phyloP scores from a whole-genome alignment of 2,113 vertebrate species.

The Chloropsis hardwickii region DNA sequence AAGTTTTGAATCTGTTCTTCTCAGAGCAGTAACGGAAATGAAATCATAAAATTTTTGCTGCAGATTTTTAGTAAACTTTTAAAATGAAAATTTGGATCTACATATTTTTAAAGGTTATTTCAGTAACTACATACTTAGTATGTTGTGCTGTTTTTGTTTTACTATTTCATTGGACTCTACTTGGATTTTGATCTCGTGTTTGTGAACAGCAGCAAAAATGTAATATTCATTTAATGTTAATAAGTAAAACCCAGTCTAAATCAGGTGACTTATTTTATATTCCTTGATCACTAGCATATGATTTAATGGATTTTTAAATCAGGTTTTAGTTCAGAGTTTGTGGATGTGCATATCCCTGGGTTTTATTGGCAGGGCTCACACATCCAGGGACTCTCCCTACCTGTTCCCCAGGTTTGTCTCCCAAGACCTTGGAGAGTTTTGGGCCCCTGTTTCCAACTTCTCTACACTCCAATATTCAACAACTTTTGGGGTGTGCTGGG shows the following conservation, averaged over 20 bases:
- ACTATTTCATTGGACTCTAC: neutral
- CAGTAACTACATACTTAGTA: neutral
- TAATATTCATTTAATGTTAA: neutral
- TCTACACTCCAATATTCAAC: fast-evolving
- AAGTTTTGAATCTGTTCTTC: neutral
- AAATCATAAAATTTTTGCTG: neutral
- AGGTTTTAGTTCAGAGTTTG: neutral
- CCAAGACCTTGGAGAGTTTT: neutral
- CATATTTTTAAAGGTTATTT: neutral
- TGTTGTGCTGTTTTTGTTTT: neutral
- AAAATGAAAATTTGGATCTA: neutral
- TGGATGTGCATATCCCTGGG: neutral
- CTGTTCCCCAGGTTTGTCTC: neutral
- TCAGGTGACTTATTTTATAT: neutral
- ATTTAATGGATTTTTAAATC: neutral
- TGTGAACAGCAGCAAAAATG: neutral
- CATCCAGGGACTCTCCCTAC: neutral
- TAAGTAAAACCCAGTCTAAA: neutral
- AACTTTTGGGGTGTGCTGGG: neutral
- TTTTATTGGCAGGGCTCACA: neutral
- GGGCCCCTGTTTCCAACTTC: neutral
- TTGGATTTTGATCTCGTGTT: neutral
- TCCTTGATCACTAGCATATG: neutral
- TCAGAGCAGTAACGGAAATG: neutral
- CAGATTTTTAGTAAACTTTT: neutral